Conservation (phyloP, 2,797 vertebrate genomes). For the Acomys russatus region DNA sequence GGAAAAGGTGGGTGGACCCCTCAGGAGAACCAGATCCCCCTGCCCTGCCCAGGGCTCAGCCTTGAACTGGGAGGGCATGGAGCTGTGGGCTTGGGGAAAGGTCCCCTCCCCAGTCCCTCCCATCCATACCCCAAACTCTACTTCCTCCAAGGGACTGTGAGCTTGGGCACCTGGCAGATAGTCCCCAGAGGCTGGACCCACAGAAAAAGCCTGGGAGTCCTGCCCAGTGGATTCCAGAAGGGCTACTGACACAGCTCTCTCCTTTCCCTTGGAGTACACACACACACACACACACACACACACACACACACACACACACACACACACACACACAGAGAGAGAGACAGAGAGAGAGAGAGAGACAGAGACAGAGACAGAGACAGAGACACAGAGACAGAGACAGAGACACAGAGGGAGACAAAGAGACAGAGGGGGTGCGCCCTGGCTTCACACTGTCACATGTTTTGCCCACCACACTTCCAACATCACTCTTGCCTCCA, state of each 20-base stretch:
- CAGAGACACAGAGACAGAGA: too few relatives aligned
- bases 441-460: fast-evolving
- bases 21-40: not conserved
- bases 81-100: too few relatives aligned
- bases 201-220: too few relatives aligned
- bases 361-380: too few relatives aligned
- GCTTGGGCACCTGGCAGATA: not conserved
- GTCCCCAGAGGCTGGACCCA: not conserved
- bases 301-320: not conserved
- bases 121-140: not conserved
- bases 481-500: not conserved
- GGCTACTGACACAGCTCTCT: too few relatives aligned
- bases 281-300: not conserved
- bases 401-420: too few relatives aligned
- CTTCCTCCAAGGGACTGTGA: too few relatives aligned
- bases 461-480: not conserved
- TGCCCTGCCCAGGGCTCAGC: not conserved
- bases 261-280: not conserved
- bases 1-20: not conserved
- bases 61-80: not conserved
- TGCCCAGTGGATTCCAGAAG: not conserved
- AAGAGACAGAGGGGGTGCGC: too few relatives aligned
- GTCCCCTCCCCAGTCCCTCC: not conserved
- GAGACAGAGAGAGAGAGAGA: too few relatives aligned
- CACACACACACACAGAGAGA: too few relatives aligned